Percentiles rank a stretch among this genome's conserved stretches.
These are phyloP conservation scores for Macrobrachium nipponense DNA, from an alignment of 1,140 invertebrate genomes.

Conservation along the genomic window DNA sequence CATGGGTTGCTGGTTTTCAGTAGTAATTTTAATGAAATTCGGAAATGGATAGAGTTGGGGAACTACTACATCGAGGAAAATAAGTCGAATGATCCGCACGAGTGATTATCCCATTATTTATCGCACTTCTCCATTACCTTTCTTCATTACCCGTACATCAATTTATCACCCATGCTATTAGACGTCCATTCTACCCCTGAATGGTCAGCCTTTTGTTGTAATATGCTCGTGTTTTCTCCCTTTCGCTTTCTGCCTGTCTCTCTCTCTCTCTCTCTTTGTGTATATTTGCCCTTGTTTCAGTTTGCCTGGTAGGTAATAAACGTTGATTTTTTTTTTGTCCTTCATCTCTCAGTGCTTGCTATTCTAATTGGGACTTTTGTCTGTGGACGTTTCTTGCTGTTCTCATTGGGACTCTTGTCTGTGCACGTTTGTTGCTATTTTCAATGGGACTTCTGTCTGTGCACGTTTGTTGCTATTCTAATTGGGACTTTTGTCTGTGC, in stretches of 20 bases:
- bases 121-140: too few species aligned
- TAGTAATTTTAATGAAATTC: too few species aligned
- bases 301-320: too few species aligned
- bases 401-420: neutral
- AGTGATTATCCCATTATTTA: neutral
- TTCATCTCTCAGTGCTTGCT: neutral
- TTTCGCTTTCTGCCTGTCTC: neutral
- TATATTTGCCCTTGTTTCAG: too few species aligned
- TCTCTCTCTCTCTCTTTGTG: constrained; percentile 18
- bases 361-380: too few species aligned
- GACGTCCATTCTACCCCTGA: neutral
- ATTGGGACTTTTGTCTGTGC: neutral
- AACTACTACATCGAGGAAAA: neutral
- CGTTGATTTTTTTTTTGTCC: neutral
- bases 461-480: neutral
- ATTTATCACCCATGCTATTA: neutral
- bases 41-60: neutral
- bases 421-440: too few species aligned
- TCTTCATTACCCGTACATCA: neutral
- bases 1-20: neutral
- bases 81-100: neutral
- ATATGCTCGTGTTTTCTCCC: neutral
- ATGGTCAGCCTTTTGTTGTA: neutral
- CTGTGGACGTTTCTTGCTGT: neutral
- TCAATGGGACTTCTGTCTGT: too few species aligned